A percentile compares a stretch with the other conserved stretches of the same genome.
phyloP scores from a whole-genome alignment of 2,888 invertebrate species.

The Diaphora mendica region DNA sequence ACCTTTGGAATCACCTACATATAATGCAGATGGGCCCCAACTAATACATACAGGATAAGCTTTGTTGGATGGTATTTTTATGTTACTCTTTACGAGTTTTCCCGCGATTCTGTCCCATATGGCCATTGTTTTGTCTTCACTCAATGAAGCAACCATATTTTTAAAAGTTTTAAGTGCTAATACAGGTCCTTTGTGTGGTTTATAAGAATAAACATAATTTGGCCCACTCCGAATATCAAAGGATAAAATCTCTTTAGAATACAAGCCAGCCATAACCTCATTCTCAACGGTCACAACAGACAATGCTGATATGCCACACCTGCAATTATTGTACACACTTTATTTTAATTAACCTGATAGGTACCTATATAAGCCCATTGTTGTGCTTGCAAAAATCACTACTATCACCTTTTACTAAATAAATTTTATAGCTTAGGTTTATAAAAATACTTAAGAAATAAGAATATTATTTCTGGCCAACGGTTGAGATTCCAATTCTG shows the following conservation, averaged over 20 bases:
- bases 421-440: neutral
- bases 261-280: slow-evolving; percentile 84
- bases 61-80: slow-evolving; percentile 73
- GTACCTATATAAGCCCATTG: too few species aligned
- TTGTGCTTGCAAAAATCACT: neutral
- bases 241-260: slow-evolving; percentile 83
- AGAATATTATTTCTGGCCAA: neutral
- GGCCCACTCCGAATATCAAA: slow-evolving; percentile 83
- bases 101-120: slow-evolving; percentile 86
- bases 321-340: slow-evolving; percentile 38
- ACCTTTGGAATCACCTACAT: slow-evolving; percentile 81
- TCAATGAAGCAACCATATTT: slow-evolving; percentile 85
- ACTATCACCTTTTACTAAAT: neutral
- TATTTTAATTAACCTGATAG: neutral
- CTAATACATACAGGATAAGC: slow-evolving; percentile 78
- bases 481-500: too few species aligned
- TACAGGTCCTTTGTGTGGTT: slow-evolving; percentile 84
- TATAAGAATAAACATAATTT: slow-evolving; percentile 74
- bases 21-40: slow-evolving; percentile 75
- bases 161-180: slow-evolving; percentile 72
- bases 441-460: neutral
- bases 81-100: slow-evolving; percentile 70
- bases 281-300: slow-evolving; percentile 80
- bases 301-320: slow-evolving; percentile 84
- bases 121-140: slow-evolving; percentile 86